A percentile compares a stretch with the other conserved stretches of the same genome.
phyloP scores from a whole-genome alignment of 2,888 invertebrate species.

The Drosophila niveifrons region DNA sequence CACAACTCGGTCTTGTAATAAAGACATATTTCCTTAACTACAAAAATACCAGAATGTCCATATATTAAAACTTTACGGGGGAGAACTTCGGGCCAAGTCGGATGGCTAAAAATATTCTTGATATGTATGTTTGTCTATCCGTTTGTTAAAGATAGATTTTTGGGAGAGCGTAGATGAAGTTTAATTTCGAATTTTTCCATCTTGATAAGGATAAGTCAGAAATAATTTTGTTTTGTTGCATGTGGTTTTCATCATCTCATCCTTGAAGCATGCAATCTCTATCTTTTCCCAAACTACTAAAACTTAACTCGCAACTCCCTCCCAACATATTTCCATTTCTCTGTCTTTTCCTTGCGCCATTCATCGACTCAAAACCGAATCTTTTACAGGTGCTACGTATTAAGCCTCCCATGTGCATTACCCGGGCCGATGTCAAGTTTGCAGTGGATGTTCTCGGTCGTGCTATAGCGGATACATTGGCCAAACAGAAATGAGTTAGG shows the following conservation, averaged over 20 bases:
- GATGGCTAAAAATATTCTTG: no score
- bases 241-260: background rate
- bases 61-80: no score
- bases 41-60: no score
- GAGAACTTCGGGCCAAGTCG: no score
- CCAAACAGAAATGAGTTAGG: constrained; percentile 45
- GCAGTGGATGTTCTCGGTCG: constrained; percentile 88
- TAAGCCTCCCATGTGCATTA: constrained; percentile 98
- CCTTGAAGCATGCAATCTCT: constrained; percentile 5
- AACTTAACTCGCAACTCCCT: background rate
- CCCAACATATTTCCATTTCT: constrained; percentile 15
- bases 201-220: no score
- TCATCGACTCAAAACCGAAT: constrained; percentile 18
- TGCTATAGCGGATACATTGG: constrained; percentile 85
- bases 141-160: no score
- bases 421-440: constrained; percentile 93
- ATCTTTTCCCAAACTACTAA: background rate
- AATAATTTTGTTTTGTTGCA: background rate
- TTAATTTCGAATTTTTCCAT: no score
- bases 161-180: no score
- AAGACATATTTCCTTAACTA: no score
- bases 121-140: no score
- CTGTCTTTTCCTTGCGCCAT: constrained; percentile 6
- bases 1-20: no score
- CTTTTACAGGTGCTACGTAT: constrained; percentile 92